Conservation (phyloP, 2,797 vertebrate genomes). For the Ibycter americanus region DNA sequence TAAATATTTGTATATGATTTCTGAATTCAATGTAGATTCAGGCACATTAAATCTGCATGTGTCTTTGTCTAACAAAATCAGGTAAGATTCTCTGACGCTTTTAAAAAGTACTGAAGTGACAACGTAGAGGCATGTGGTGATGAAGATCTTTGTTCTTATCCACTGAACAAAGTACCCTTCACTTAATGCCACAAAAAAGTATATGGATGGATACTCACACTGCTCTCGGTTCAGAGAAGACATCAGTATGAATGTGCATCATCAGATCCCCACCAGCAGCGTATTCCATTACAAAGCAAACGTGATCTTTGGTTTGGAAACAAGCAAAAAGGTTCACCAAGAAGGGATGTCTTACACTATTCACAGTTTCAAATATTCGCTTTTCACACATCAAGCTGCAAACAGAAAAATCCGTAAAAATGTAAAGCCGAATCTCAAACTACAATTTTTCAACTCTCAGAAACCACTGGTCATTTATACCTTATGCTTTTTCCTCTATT, state of each 20-base stretch:
- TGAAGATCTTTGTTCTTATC: neutral
- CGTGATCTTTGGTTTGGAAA: conserved; percentile 98
- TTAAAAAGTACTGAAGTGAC: neutral
- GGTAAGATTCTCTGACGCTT: neutral
- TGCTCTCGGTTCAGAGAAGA: conserved; percentile 94
- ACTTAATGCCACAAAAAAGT: neutral
- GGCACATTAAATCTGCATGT: neutral
- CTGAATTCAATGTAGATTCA: neutral
- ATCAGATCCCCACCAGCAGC: conserved; percentile 98
- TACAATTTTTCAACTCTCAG: neutral
- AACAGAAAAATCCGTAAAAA: conserved; percentile 42
- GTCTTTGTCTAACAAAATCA: neutral
- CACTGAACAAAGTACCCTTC: neutral
- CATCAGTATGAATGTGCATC: conserved; percentile 99
- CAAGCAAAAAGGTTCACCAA: conserved; percentile 98
- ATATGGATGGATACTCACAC: conserved; percentile 84
- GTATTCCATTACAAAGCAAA: conserved; percentile 99
- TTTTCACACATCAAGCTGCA: conserved; percentile 98
- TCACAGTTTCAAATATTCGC: conserved; percentile 98
- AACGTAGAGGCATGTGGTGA: neutral
- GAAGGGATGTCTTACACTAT: conserved; percentile 98
- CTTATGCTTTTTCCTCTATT: neutral
- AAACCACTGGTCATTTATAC: neutral
- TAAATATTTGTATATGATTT: neutral
- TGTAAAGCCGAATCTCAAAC: neutral